A percentile compares a stretch with the other conserved stretches of the same genome.
Evolutionary conservation across 2,797 vertebrate species (phyloP).

Genomic region (Phoeniculus purpureus): DNA sequence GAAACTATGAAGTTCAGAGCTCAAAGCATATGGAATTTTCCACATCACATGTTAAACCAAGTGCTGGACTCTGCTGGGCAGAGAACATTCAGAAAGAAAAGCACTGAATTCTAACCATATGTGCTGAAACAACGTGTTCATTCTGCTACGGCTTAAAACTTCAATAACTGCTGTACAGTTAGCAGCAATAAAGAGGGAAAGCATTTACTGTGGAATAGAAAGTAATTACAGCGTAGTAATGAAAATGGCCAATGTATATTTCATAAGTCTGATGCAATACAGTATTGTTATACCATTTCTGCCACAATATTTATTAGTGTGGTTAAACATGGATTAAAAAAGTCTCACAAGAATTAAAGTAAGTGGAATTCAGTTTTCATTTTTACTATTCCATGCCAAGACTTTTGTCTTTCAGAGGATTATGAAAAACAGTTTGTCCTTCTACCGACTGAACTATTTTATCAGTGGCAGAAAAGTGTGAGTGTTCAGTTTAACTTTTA

Average conservation of each 20-base stretch:
- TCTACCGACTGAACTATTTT: neutral
- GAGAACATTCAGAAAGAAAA: neutral
- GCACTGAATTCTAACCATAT: constrained; percentile 58
- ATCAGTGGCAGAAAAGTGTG: neutral
- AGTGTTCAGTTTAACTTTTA: neutral
- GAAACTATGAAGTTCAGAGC: constrained; percentile 42
- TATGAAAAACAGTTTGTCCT: neutral
- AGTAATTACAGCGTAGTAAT: constrained; percentile 19
- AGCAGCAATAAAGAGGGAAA: constrained; percentile 33
- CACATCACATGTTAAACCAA: constrained; percentile 53
- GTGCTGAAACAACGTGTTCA: constrained; percentile 57
- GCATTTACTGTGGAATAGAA: constrained; percentile 26
- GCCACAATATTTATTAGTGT: neutral
- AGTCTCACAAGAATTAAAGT: neutral
- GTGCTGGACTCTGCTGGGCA: constrained; percentile 27
- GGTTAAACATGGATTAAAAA: neutral
- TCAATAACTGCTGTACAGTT: neutral
- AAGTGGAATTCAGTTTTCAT: neutral
- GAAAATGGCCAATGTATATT: neutral
- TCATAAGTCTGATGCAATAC: neutral
- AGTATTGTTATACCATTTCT: neutral
- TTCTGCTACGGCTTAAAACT: constrained; percentile 44
- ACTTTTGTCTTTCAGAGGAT: neutral
- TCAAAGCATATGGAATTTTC: constrained; percentile 56
- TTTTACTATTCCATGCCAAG: neutral